Evolutionary conservation across 1,140 invertebrate species (phyloP).

Genomic region (Apis cerana): DNA sequence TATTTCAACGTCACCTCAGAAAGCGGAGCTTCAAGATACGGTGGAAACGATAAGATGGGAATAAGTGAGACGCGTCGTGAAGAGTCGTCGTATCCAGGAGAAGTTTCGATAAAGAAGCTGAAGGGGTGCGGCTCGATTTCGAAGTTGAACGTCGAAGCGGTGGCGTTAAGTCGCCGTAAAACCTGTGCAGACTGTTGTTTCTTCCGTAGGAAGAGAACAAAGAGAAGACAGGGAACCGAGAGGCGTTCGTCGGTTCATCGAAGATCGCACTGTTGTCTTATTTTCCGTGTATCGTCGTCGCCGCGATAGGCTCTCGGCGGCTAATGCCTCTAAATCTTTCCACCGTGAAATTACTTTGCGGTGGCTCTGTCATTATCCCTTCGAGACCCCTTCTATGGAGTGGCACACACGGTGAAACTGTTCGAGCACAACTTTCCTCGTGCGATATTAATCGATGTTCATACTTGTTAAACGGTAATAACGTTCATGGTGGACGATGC

Average conservation of each 20-base stretch:
- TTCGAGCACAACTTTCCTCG: not conserved
- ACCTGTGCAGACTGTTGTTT: not conserved
- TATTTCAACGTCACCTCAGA: conserved; percentile 24
- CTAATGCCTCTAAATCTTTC: conserved; percentile 52
- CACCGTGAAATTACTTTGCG: conserved; percentile 56
- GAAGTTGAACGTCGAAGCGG: no score
- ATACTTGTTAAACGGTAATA: conserved; percentile 27
- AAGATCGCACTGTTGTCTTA: conserved; percentile 7
- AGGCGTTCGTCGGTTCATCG: not conserved
- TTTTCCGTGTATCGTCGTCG: not conserved
- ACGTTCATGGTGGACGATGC: not conserved
- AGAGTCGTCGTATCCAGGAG: not conserved
- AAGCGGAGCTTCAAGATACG: conserved; percentile 15
- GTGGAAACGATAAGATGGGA: conserved; percentile 27
- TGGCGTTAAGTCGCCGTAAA: not conserved
- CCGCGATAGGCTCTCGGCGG: not conserved
- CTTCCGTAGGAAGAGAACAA: not conserved
- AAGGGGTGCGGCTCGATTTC: not conserved
- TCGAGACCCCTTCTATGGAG: not conserved
- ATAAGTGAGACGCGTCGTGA: conserved; percentile 32
- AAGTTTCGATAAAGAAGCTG: conserved; percentile 3
- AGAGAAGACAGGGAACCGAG: not conserved
- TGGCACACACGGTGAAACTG: not conserved
- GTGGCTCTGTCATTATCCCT: conserved; percentile 51
- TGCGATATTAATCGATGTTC: conserved; percentile 11